Conservation (phyloP, 2,888 invertebrate species). For the Philereme vetulata region DNA sequence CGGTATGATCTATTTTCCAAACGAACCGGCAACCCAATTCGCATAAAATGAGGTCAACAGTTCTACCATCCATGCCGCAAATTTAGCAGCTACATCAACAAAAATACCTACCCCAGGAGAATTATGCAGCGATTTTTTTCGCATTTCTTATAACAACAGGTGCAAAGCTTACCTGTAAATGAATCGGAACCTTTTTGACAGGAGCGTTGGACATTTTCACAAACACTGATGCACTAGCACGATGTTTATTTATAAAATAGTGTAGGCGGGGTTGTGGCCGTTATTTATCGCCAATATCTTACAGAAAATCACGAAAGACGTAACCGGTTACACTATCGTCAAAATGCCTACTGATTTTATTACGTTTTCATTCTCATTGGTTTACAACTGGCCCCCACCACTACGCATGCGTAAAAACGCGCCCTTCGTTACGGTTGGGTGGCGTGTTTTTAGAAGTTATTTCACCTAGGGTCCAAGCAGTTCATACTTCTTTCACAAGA, state of each 20-base stretch:
- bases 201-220: constrained; percentile 87
- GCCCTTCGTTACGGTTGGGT: constrained; percentile 57
- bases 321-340: constrained; percentile 48
- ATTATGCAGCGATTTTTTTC: constrained; percentile 30
- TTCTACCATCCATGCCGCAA: constrained; percentile 18
- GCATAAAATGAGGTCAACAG: constrained; percentile 43
- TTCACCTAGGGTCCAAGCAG: constrained; percentile 30
- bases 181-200: constrained; percentile 97
- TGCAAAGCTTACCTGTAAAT: constrained; percentile 90
- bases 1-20: constrained; percentile 35
- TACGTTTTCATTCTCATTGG: constrained; percentile 64
- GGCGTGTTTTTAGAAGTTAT: constrained; percentile 31
- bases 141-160: constrained; percentile 64
- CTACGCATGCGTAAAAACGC: constrained; percentile 72
- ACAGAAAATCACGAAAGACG: constrained; percentile 29
- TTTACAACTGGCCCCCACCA: constrained; percentile 68
- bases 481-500: constrained; percentile 34
- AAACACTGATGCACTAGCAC: constrained; percentile 68
- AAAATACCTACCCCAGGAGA: neutral
- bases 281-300: constrained; percentile 52
- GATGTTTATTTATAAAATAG: constrained; percentile 67
- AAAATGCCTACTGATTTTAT: constrained; percentile 64
- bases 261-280: constrained; percentile 63
- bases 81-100: constrained; percentile 28
- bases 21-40: constrained; percentile 44